Evolutionary conservation across 2,888 invertebrate species (phyloP).

Genomic region (Drosophila melanocephala): DNA sequence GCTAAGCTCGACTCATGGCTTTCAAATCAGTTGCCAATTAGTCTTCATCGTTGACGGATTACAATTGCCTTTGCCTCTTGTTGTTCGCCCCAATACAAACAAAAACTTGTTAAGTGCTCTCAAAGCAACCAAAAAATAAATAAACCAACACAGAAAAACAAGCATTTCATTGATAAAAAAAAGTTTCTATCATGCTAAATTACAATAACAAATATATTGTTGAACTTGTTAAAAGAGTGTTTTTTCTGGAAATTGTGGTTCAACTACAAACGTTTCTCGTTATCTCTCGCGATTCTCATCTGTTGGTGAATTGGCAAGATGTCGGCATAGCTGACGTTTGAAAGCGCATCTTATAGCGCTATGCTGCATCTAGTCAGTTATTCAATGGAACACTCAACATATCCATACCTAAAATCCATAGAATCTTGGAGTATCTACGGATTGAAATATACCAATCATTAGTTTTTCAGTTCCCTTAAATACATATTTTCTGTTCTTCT

Average conservation of each 20-base stretch:
- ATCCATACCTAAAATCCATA: background rate
- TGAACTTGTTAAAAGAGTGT: slow-evolving; percentile 13
- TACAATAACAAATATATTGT: slow-evolving; percentile 37
- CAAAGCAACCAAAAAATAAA: slow-evolving; percentile 18
- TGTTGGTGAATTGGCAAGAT: slow-evolving; percentile 86
- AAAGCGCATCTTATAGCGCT: slow-evolving; percentile 82
- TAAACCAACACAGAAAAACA: slow-evolving; percentile 46
- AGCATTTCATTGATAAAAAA: slow-evolving; percentile 75
- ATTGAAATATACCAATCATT: no score
- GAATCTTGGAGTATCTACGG: background rate
- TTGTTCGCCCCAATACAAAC: slow-evolving; percentile 77
- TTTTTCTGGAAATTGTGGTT: slow-evolving; percentile 24
- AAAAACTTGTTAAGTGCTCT: slow-evolving; percentile 72
- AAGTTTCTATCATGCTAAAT: slow-evolving; percentile 36
- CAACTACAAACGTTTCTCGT: slow-evolving; percentile 12
- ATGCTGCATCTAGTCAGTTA: slow-evolving; percentile 86
- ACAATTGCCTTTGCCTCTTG: slow-evolving; percentile 62
- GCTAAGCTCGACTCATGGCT: slow-evolving; percentile 80
- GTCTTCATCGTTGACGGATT: slow-evolving; percentile 83
- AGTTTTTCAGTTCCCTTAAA: background rate
- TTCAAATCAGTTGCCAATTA: slow-evolving; percentile 85
- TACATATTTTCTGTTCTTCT: background rate
- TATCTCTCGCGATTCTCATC: slow-evolving; percentile 48
- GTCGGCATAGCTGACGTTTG: slow-evolving; percentile 86
- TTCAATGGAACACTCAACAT: slow-evolving; percentile 82